A percentile compares a stretch with the other conserved stretches of the same genome.
phyloP scores from a whole-genome alignment of 2,888 invertebrate species.

The Pollenia amentaria region DNA sequence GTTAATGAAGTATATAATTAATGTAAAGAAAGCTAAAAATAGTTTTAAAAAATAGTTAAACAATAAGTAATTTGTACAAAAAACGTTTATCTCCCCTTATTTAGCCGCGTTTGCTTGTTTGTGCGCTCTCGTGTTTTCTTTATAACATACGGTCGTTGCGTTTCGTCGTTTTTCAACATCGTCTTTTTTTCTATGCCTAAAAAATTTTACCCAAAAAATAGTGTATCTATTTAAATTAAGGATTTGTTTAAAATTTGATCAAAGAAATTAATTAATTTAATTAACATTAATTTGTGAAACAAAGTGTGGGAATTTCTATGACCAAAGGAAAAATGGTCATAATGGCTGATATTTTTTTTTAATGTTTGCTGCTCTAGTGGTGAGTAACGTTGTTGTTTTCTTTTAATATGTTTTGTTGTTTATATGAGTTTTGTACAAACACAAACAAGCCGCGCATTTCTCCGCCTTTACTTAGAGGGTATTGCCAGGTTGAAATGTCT shows the following conservation, averaged over 20 bases:
- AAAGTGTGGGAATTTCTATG: slow-evolving; percentile 38
- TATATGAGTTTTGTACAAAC: slow-evolving; percentile 48
- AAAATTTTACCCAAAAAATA: slow-evolving; percentile 27
- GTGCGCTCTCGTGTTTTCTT: slow-evolving; percentile 63
- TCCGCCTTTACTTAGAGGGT: slow-evolving; percentile 54
- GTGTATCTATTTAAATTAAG: slow-evolving; percentile 24
- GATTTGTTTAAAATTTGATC: not conserved
- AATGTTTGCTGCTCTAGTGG: slow-evolving; percentile 63
- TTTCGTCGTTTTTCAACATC: slow-evolving; percentile 67
- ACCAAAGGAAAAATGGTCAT: slow-evolving; percentile 23
- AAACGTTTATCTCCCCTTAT: slow-evolving; percentile 51
- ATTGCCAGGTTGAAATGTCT: slow-evolving; percentile 54
- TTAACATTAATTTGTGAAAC: slow-evolving; percentile 34
- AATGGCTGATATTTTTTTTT: slow-evolving; percentile 58
- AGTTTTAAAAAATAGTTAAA: slow-evolving; percentile 33
- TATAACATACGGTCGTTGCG: slow-evolving; percentile 65
- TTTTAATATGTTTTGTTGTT: slow-evolving; percentile 38
- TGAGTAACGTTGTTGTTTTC: slow-evolving; percentile 60
- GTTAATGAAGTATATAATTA: not conserved
- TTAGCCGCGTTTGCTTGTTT: slow-evolving; percentile 68
- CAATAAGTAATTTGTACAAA: slow-evolving; percentile 28
- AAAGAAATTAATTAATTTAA: not conserved
- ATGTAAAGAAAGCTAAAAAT: not conserved
- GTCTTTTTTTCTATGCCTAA: slow-evolving; percentile 34
- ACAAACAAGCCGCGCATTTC: slow-evolving; percentile 69